Evolutionary conservation across 2,797 vertebrate genomes (phyloP), one percentile per base, ranked within the genome.

Genomic region (Diplodus puntazzo): DNA sequence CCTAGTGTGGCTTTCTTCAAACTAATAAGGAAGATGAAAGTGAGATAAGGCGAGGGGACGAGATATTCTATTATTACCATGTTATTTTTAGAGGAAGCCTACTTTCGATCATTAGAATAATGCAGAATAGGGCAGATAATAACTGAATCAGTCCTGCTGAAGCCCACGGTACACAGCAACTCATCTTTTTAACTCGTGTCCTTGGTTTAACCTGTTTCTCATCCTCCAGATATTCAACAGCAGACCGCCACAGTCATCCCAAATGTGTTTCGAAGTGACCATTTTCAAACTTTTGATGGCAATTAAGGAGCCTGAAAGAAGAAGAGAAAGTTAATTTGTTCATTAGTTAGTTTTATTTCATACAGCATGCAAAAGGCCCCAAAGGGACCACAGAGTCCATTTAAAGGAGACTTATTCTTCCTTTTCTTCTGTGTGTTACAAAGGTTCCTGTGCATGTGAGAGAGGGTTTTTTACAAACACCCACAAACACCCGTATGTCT

Each of bases 81-180:
- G 59, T 50, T 87, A 82, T 79, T 84, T 88, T 81, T 81, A 70
- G 53, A 82, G 16, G 23, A 4, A 58, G 16, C 46, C 69, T 75
- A 73, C 46, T 73, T 77, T 57, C 65, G 45, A 78, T 73, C 18
- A 75, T 77, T 66, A 66, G 27, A 82, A 80, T 66, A 72, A 88
- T 59, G 27, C 72, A 80, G 21, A 79, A 49, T 16, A 71, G n/a
- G 13, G 10, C 63, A 53, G 27, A 75, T 69, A 57, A 68, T 63
- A 53, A 66, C n/a, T 73, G 10, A 20, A 71, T 72, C 18, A 12
- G n/a, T 63, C 13, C 3, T 25, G 27, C 16, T 25, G 21, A 55
- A 61, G 49, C n/a, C 2, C 39, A 11, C 39, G 2, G 39, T 10
- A 2, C 34, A 64, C 27, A 6, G 21, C 5, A 54, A 30, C 43